Base-by-base conservation (phyloP, 1,140 invertebrate genomes). In the Eupeodes corollae region DNA sequence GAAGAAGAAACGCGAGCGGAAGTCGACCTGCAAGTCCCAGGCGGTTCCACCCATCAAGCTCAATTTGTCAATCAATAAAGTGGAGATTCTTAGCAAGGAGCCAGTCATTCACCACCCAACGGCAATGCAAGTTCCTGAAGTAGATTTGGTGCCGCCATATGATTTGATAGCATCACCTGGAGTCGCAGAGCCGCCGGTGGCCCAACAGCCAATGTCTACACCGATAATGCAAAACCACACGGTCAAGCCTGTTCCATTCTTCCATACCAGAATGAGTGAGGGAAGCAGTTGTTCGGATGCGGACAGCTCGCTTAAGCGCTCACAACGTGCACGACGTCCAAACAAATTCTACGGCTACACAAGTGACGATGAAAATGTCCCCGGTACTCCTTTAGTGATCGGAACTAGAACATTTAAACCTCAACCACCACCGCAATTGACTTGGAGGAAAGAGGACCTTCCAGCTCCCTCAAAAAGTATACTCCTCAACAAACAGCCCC, bases 271-370 rank as follows among this genome's bases (percentile, higher is more conserved):
- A 10, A 42, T 46, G 30, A 68, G 63, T 44, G 66, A 64, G 46
- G 65, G 64, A 13, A 68, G 65, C 45, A 68, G 65, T 44, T 68
- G 60, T 38, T 68, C 66, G 1, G 73, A 76, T 59, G 64, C 74
- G 3, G 79, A 81, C 52, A 79, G 63, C 10, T 53, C 59, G 11
- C 42, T 68, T 8, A 82, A 82, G 57, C 71, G 83, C 12, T 86
- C 86, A 1, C 87, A 88, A 63, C 73, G 86, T 21, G 77, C 82
- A 59, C 70, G 84, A 21, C 79, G 86, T 26, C 86, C 84, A 8
- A 88, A 87, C 58, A 83, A 83, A 57, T 90, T 90, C 60, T 88
- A 88, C 58, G 86, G 85, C 2, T 88, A 88, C 62, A 85, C 84
- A 0, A 88, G 84, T 57, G 84, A 87, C 53, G 86, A 88, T 54